Conservation (phyloP, 2,113 vertebrate genomes). For the Barnardius zonarius region DNA sequence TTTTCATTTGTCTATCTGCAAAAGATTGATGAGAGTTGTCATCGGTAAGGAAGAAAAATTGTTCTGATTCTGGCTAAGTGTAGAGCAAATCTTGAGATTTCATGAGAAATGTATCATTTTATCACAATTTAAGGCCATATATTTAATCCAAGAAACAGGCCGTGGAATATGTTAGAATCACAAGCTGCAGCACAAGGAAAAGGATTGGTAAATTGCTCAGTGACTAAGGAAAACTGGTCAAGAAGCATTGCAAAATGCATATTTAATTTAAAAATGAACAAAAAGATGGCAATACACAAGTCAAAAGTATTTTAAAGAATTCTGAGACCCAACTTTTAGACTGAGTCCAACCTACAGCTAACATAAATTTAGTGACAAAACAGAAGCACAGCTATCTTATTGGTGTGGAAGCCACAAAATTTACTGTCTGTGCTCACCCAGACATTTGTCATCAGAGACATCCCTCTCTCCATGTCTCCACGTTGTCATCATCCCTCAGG, state of each 20-base stretch:
- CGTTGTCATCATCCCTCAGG: not conserved
- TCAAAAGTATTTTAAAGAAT: not conserved
- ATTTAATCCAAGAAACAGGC: constrained; percentile 31
- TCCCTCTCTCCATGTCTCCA: not conserved
- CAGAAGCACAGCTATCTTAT: not conserved
- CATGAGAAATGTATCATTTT: constrained; percentile 32
- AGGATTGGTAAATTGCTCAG: not conserved
- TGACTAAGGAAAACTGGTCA: not conserved
- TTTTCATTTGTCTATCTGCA: constrained; percentile 66
- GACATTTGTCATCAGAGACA: not conserved
- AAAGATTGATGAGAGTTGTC: constrained; percentile 67
- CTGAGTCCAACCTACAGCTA: not conserved
- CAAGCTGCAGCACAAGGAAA: not conserved
- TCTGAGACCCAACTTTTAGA: not conserved
- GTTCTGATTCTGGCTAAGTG: constrained; percentile 48
- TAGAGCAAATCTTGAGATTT: constrained; percentile 37
- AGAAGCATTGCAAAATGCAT: not conserved
- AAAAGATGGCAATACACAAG: not conserved
- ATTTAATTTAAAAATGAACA: not conserved
- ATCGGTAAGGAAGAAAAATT: constrained; percentile 65
- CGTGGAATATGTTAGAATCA: not conserved
- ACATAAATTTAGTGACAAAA: not conserved
- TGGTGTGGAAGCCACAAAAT: not conserved
- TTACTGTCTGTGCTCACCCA: not conserved
- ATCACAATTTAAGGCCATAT: constrained; percentile 8